Evolutionary conservation across 2,888 invertebrate genomes (phyloP), one percentile per base, ranked within the genome.

Genomic region (Platerodrilus igneus): DNA sequence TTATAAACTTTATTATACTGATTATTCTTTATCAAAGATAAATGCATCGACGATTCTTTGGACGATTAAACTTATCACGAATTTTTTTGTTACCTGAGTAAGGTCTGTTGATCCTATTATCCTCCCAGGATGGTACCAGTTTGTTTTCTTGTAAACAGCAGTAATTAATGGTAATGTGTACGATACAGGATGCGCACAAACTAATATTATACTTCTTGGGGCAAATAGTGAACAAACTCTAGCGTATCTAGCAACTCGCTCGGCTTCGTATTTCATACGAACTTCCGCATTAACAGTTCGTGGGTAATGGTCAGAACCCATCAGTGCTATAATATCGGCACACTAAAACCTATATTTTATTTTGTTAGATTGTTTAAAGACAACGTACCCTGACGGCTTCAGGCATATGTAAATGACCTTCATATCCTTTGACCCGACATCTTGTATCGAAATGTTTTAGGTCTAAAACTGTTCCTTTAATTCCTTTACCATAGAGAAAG

Each of bases 151-250:
- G 38, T 64, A 65, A 22, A 76, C 71, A 64, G 71, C 69, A 17
- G 72, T 69, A 1, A 76, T 64, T 22, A 77, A 55, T 2, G 75
- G 74, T 9, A 75, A 71, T 64, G 73, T 74, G 41, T 75, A 72
- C 45, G 76, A 75, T 2, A 77, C 67, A 5, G 78, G 77, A 33
- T 70, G 62, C 1, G 74, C 70, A 48, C 70, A 67, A 2, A 76
- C 72, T 9, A 76, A 62, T 15, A 76, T 48, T 22, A 77, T 68
- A 1, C 77, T 73, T 52, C 71, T 73, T 0, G 77, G 76, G 14
- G 76, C 74, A 50, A 72, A 72, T 28, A 60, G 62, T 6, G 73
- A 68, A 34, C 77, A 76, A 3, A 66, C 67, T 29, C 73, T 71
- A 0, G 75, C 68, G 8, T 63, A 46, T 20, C 59, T 51, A 7